Evolutionary conservation across 2,113 vertebrate species (phyloP).

Genomic region (Struthio camelus): DNA sequence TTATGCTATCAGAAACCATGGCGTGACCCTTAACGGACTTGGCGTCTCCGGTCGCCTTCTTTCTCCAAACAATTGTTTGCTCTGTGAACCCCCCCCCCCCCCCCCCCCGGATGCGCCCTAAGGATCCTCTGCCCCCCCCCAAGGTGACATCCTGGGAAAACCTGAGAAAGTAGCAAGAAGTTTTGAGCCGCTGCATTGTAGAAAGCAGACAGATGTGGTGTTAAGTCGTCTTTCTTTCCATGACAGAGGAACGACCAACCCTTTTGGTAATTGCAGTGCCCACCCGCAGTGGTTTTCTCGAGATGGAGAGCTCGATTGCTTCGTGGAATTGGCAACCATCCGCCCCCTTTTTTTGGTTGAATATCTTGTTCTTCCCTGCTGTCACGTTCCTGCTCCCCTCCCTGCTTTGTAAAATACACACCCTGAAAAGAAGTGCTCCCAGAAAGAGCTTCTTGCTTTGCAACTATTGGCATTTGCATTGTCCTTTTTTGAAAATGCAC

Average conservation of each 20-base stretch:
- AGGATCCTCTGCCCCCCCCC: not conserved
- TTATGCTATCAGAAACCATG: not conserved
- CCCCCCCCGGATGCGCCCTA: not conserved
- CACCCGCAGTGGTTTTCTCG: not conserved
- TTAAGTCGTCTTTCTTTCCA: not conserved
- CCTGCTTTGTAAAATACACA: not conserved
- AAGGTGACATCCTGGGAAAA: not conserved
- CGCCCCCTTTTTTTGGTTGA: not conserved
- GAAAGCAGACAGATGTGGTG: not conserved
- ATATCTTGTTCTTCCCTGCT: not conserved
- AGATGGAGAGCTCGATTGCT: not conserved
- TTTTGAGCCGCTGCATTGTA: not conserved
- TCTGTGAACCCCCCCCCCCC: not conserved
- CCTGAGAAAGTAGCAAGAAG: not conserved
- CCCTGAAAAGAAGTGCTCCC: not conserved
- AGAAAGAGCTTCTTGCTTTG: not conserved
- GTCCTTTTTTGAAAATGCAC: fast-evolving
- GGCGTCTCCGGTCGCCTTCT: not conserved
- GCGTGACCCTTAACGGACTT: not conserved
- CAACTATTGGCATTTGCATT: not conserved
- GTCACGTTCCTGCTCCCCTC: not conserved
- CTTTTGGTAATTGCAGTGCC: not conserved
- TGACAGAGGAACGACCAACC: not conserved
- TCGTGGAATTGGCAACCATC: not conserved
- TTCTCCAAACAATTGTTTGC: not conserved